Base-by-base conservation (phyloP, 2,113 vertebrate species). In the Blennius ocellaris region DNA sequence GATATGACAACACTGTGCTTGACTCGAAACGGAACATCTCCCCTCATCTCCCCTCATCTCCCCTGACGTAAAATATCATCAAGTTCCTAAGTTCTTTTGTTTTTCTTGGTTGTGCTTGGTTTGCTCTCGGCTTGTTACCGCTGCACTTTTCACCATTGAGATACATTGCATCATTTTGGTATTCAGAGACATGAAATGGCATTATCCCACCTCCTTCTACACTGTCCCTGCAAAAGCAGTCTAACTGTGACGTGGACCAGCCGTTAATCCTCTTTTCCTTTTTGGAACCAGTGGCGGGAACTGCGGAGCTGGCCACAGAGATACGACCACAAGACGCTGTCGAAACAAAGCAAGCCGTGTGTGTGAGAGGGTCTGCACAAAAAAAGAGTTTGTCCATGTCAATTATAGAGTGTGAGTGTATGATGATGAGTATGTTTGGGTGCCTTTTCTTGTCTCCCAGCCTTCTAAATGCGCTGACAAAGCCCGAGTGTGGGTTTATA, bases 181-280 rank as follows among this genome's bases (percentile, higher is more conserved):
- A 71, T 76, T 89, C 82, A 84, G 78, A 82, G 72, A 91, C 89
- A 92, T 88, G 78, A 90, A 93, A 94, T 84, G 66, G 73, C 79
- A 91, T 94, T 92, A 93, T 93, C 89, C 87, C 90, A 85, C 88
- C 82, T 82, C 81, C 79, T 78, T 93, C 86, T 89, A 83, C 78
- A 81, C 73, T 73, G 58, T 91, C 87, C 90, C 86, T 57, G 76
- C 89, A 90, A 88, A 84, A 86, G 75, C 81, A 61, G 87, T 67
- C 89, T 85, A 88, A 91, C 83, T 82, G 80, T 89, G 86, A 89
- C 62, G 80, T 84, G 90, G 89, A 90, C 91, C 89, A 77, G 76
- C 76, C 73, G 56, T 76, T 94, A 94, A 94, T 94, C 94, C 88
- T 80, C 86, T 93, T 92, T 93, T 60, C 59, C 82, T 80, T 68